Evolutionary conservation across 1,140 invertebrate genomes (phyloP), one percentile per base, ranked within the genome.

Genomic region (Micrasema longulum): DNA sequence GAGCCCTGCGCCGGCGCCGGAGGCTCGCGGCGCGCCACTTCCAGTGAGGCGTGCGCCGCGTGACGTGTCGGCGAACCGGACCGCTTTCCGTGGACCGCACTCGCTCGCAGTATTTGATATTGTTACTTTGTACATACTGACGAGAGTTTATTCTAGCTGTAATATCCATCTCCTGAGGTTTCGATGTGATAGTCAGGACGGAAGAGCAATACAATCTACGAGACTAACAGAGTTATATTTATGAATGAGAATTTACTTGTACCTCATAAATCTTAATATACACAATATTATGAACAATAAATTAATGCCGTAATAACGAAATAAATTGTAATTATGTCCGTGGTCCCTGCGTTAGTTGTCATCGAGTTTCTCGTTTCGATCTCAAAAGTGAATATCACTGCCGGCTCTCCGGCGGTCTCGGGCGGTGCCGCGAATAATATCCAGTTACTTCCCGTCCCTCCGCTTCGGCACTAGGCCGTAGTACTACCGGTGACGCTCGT

Each of bases 1-100:
- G 81, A 66, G 85, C 86, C 38, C 79, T 83, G 45, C 82, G 87
- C 50, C 79, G 87, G 22, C 67, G 74, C 1, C 48, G 74, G 20
- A 47, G 67, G 45, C 62, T 73, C 16, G 71, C 60, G 2, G 71
- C 69, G 11, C 66, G 74, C n/a, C 69, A 75, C 62, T 69, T 71
- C 35, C 70, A 72, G 68, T 68, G 50, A 68, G 18, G 50, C 43
- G 20, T 14, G 10, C 36, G 50, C 26, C 36, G 55, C 36, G 35
- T 10, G 55, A 35, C 36, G 12, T 60, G 11, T 22, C 14, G 55
- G 20, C 23, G 50, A 31, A 57, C 26, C 53, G 12, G n/a, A 14
- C 26, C n/a, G 31, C 20, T 41, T 20, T 18, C 9, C 7, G 35
- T 31, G 23, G 31, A 18, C 35, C 14, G 7, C 26, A 7, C 26